phyloP scores from a whole-genome alignment of 2,888 invertebrate species.

The Euproctis similis region DNA sequence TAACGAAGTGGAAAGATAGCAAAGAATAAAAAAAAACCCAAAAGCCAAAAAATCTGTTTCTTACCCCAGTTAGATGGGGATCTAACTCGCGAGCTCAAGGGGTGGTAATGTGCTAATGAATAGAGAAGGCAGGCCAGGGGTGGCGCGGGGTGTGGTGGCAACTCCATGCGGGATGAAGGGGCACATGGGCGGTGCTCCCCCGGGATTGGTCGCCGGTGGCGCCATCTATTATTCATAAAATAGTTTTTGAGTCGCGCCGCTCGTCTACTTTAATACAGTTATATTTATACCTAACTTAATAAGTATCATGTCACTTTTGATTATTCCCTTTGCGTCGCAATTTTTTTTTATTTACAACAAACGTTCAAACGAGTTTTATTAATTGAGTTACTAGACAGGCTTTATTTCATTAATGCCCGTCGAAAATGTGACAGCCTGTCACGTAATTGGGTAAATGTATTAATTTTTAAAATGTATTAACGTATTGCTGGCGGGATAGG shows the following conservation, averaged over 20 bases:
- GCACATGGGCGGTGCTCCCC: slow-evolving; percentile 59
- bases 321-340: slow-evolving; percentile 44
- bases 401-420: slow-evolving; percentile 49
- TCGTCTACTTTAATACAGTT: slow-evolving; percentile 64
- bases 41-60: slow-evolving; percentile 60
- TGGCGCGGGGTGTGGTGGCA: slow-evolving; percentile 24
- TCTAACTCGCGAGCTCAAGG: slow-evolving; percentile 51
- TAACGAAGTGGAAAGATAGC: too few species aligned
- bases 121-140: slow-evolving; percentile 53
- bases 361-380: slow-evolving; percentile 56
- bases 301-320: slow-evolving; percentile 75
- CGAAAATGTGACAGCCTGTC: slow-evolving; percentile 49
- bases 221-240: slow-evolving; percentile 76
- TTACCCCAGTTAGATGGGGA: slow-evolving; percentile 44
- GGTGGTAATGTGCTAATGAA: slow-evolving; percentile 75
- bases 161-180: slow-evolving; percentile 28
- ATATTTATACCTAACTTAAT: slow-evolving; percentile 63
- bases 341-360: slow-evolving; percentile 47
- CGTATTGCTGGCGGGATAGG: slow-evolving; percentile 36
- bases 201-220: slow-evolving; percentile 68
- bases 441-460: slow-evolving; percentile 57
- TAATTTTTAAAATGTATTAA: slow-evolving; percentile 71
- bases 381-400: slow-evolving; percentile 41
- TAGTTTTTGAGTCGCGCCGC: slow-evolving; percentile 74
- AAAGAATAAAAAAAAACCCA: slow-evolving; percentile 28